phyloP scores from a whole-genome alignment of 2,888 invertebrate genomes.

The Macrosiphum euphorbiae region DNA sequence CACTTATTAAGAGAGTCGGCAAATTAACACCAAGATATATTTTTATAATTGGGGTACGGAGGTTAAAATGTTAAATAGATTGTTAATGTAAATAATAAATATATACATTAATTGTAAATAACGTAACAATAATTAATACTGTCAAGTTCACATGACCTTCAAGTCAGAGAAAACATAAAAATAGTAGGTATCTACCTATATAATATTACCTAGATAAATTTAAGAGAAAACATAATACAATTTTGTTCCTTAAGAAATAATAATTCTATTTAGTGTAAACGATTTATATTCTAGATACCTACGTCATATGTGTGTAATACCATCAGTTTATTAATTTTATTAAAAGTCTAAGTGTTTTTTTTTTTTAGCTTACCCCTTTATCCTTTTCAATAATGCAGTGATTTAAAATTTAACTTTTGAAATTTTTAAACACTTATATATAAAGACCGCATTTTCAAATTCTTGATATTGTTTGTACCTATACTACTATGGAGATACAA shows the following conservation, averaged over 20 bases:
- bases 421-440: too few species aligned
- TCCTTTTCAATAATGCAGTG: too few species aligned
- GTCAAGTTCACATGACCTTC: background rate
- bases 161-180: background rate
- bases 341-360: background rate
- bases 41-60: background rate
- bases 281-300: background rate
- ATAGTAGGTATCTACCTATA: background rate
- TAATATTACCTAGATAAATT: background rate
- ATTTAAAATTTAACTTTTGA: too few species aligned
- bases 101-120: background rate
- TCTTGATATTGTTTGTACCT: background rate
- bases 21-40: background rate
- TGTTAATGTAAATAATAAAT: background rate
- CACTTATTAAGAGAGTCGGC: background rate
- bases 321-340: background rate
- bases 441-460: background rate
- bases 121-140: background rate
- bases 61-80: conserved; percentile 1
- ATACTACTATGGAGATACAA: background rate
- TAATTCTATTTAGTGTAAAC: background rate
- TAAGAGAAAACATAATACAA: background rate
- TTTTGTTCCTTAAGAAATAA: background rate
- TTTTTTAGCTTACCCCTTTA: too few species aligned
- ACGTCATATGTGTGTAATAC: background rate